Evolutionary conservation across 2,888 invertebrate species (phyloP).

Genomic region (Camptogramma bilineatum): DNA sequence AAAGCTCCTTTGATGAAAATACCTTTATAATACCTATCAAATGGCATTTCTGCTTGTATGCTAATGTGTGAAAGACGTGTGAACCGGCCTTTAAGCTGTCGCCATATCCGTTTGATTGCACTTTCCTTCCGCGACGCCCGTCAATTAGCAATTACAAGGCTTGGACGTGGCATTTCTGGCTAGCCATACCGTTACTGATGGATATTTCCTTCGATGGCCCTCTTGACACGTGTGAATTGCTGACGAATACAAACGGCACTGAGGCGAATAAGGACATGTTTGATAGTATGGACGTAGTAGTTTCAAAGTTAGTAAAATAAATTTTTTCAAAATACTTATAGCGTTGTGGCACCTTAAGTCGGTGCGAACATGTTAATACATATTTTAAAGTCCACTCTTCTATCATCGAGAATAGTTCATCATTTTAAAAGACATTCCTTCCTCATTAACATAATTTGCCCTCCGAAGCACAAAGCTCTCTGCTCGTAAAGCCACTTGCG

Average conservation of each 20-base stretch:
- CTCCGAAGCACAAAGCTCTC: too few relatives aligned
- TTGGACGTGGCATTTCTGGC: slow-evolving; percentile 18
- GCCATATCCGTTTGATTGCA: slow-evolving; percentile 53
- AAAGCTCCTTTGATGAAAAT: background rate
- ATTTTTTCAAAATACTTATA: too few relatives aligned
- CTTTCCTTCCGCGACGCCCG: slow-evolving; percentile 63
- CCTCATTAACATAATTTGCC: too few relatives aligned
- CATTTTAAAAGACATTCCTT: too few relatives aligned
- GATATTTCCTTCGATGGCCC: slow-evolving; percentile 15
- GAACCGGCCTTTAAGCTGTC: slow-evolving; percentile 18
- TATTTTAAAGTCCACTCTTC: too few relatives aligned
- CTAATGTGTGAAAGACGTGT: slow-evolving; percentile 15
- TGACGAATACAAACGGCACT: background rate
- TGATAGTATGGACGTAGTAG: too few relatives aligned
- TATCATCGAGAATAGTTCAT: too few relatives aligned
- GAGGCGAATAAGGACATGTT: too few relatives aligned
- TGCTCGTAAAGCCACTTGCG: too few relatives aligned
- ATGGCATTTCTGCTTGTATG: background rate
- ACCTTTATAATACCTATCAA: background rate
- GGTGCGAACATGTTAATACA: too few relatives aligned
- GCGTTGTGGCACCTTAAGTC: too few relatives aligned
- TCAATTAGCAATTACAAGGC: slow-evolving; percentile 67
- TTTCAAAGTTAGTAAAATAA: too few relatives aligned
- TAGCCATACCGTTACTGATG: slow-evolving; percentile 19
- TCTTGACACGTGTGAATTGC: background rate